A percentile compares a stretch with the other conserved stretches of the same genome.
phyloP scores from a whole-genome alignment of 1,140 invertebrate species.

The Ctenoplectra terminalis region DNA sequence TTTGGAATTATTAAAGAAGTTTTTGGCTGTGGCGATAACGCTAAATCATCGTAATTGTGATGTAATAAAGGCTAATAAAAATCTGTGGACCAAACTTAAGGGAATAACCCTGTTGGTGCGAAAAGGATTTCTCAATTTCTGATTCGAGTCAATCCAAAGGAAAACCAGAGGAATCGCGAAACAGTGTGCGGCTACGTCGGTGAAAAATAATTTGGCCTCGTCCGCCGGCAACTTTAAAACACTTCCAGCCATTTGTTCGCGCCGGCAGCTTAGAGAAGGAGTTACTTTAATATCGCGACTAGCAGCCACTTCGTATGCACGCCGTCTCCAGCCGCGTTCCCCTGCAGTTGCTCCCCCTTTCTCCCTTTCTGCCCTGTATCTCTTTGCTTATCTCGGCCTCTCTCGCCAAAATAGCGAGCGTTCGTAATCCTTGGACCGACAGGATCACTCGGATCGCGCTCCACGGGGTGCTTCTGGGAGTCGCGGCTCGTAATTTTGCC shows the following conservation, averaged over 20 bases:
- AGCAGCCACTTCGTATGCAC: conserved; percentile 65
- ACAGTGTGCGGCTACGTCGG: conserved; percentile 8
- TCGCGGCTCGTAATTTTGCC: conserved; percentile 13
- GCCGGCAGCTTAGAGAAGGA: conserved; percentile 50
- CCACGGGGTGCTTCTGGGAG: neutral
- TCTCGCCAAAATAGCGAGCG: conserved; percentile 33
- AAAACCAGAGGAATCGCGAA: neutral
- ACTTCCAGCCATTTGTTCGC: conserved; percentile 56
- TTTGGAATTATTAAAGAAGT: no score
- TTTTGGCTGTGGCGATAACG: no score
- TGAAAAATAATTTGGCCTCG: conserved; percentile 59
- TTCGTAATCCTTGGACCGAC: conserved; percentile 57
- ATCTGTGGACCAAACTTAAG: no score
- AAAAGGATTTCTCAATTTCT: neutral
- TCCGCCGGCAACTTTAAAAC: conserved; percentile 32
- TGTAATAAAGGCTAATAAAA: no score
- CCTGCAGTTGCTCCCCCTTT: neutral
- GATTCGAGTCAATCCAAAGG: neutral
- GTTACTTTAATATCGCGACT: conserved; percentile 65
- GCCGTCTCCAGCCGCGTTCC: conserved; percentile 35
- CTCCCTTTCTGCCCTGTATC: conserved; percentile 15
- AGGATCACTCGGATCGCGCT: conserved; percentile 49
- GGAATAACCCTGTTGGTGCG: no score
- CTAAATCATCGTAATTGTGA: no score
- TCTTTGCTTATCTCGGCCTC: neutral